Evolutionary conservation across 1,140 invertebrate species (phyloP).

Genomic region (Cheumatopsyche charites): DNA sequence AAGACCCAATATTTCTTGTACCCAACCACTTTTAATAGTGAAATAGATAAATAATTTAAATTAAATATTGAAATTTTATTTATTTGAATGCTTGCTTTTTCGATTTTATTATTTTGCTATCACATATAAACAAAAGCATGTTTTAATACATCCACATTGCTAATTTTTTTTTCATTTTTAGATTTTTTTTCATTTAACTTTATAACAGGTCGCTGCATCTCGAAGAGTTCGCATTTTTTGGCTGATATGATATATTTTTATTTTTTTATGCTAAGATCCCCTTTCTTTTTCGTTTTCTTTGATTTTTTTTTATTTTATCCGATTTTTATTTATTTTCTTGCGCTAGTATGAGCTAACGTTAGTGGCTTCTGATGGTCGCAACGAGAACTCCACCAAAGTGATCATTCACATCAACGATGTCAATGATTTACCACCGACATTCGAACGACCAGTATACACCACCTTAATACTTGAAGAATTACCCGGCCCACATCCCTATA

Average conservation of each 20-base stretch:
- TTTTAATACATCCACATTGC: conserved; percentile 9
- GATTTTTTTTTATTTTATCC: conserved; percentile 13
- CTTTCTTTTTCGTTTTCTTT: conserved; percentile 5
- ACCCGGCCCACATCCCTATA: conserved; percentile 56
- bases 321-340: conserved; percentile 38
- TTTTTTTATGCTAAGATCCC: conserved; percentile 14
- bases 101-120: no score
- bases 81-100: no score
- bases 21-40: no score
- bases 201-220: no score
- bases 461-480: conserved; percentile 59
- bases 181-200: background rate
- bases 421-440: conserved; percentile 82
- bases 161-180: conserved; percentile 31
- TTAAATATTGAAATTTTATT: no score
- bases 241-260: conserved; percentile 33
- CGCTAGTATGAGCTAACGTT: conserved; percentile 82
- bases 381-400: conserved; percentile 81
- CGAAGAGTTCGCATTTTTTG: background rate
- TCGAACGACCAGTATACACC: conserved; percentile 73
- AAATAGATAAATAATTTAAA: no score
- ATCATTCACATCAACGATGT: conserved; percentile 78
- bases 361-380: conserved; percentile 84
- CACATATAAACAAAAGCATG: background rate
- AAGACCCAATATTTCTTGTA: no score